phyloP scores from a whole-genome alignment of 2,888 invertebrate genomes.

The Drosophila suboccidentalis region DNA sequence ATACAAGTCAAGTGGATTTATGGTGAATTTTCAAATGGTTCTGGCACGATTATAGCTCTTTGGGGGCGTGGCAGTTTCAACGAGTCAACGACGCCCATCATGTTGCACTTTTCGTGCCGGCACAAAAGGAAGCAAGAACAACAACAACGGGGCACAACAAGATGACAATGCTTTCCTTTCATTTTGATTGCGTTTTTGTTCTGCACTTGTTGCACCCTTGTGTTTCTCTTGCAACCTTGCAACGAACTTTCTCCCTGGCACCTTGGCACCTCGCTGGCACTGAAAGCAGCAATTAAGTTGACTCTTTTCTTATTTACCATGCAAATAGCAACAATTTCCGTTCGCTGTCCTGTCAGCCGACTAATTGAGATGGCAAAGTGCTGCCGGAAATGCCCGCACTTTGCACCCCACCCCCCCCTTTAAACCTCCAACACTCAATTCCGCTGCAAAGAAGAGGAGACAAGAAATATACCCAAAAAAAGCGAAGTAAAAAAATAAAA shows the following conservation, averaged over 20 bases:
- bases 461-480: constrained; percentile 15
- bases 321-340: constrained; percentile 73
- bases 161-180: constrained; percentile 31
- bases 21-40: constrained; percentile 64
- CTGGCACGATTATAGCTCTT: constrained; percentile 43
- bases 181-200: constrained; percentile 21
- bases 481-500: constrained; percentile 14
- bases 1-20: constrained; percentile 69
- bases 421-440: neutral
- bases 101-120: constrained; percentile 52
- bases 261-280: neutral
- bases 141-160: neutral
- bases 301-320: constrained; percentile 46
- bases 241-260: neutral
- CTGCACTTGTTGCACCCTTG: constrained; percentile 41
- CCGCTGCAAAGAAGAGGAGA: constrained; percentile 15
- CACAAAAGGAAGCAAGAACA: constrained; percentile 9
- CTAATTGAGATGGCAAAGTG: constrained; percentile 72
- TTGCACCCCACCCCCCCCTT: neutral
- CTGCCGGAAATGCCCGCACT: constrained; percentile 60
- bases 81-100: neutral
- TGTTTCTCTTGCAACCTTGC: constrained; percentile 36
- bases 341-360: constrained; percentile 71
- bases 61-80: constrained; percentile 27
- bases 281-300: constrained; percentile 43